Percentiles rank a stretch among this genome's conserved stretches.
Conservation (phyloP, 2,888 invertebrate species). For the Coleophora deauratella region DNA sequence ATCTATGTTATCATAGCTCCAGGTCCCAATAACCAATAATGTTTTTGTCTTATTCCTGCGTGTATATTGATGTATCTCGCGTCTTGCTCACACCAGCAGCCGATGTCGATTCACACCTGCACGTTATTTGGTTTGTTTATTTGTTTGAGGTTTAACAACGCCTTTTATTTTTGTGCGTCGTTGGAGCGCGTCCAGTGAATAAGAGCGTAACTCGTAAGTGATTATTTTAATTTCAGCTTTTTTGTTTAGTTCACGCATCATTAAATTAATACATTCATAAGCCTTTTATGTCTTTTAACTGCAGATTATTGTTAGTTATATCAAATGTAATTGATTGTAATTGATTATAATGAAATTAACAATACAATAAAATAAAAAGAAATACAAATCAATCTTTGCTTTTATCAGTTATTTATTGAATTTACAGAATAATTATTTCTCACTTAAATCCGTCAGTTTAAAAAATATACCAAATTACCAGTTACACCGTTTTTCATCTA, state of each 20-base stretch:
- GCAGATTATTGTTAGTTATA: no score
- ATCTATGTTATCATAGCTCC: constrained; percentile 4
- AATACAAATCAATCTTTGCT: no score
- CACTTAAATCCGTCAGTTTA: no score
- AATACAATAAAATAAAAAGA: no score
- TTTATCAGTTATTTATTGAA: no score
- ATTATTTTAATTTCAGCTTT: constrained; percentile 10
- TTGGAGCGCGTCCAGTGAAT: constrained; percentile 17
- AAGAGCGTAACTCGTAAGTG: constrained; percentile 27
- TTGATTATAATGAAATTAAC: no score
- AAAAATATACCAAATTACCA: constrained; percentile 4
- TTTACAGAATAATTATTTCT: no score
- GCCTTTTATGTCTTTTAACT: no score
- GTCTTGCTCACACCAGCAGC: constrained; percentile 48
- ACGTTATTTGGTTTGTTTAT: constrained; percentile 55
- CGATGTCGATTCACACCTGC: constrained; percentile 61
- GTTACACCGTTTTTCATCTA: constrained; percentile 14
- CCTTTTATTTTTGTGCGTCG: constrained; percentile 43
- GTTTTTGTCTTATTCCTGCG: constrained; percentile 30
- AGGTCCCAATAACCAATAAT: constrained; percentile 7
- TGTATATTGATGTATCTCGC: constrained; percentile 17
- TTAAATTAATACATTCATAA: no score
- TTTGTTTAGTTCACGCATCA: no score
- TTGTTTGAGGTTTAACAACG: constrained; percentile 44
- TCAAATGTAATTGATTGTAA: no score